phyloP scores from a whole-genome alignment of 2,113 vertebrate species.

The Arothron firmamentum region DNA sequence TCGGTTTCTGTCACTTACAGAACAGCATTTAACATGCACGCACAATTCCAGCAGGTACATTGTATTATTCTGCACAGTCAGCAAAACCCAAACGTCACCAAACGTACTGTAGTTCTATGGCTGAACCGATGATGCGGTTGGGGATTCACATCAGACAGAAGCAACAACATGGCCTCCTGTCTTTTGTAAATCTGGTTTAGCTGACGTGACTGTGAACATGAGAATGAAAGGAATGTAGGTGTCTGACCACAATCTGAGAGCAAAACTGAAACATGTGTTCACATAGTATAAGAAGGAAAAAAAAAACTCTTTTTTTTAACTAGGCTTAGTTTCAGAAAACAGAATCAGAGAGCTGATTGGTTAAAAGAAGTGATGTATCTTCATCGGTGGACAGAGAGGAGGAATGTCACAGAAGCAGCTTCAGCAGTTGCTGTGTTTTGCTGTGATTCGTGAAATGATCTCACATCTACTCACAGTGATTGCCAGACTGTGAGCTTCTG shows the following conservation, averaged over 20 bases:
- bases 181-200: conserved; percentile 57
- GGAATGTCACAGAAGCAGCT: background rate
- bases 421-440: background rate
- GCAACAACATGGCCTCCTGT: conserved; percentile 35
- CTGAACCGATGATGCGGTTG: background rate
- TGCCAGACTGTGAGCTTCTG: conserved; percentile 77
- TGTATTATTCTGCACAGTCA: background rate
- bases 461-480: conserved; percentile 81
- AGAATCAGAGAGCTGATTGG: background rate
- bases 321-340: background rate
- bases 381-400: background rate
- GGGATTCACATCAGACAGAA: conserved; percentile 19
- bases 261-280: conserved; percentile 18
- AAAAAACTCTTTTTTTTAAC: background rate
- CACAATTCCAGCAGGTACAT: background rate
- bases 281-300: background rate
- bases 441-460: background rate
- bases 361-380: background rate
- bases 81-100: too few relatives aligned
- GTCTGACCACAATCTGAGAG: background rate
- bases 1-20: too few relatives aligned
- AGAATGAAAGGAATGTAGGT: conserved; percentile 62
- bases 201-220: conserved; percentile 42
- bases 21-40: background rate
- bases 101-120: too few relatives aligned